Base-by-base conservation (phyloP, 2,888 invertebrate species). In the Campoplex nolae region DNA sequence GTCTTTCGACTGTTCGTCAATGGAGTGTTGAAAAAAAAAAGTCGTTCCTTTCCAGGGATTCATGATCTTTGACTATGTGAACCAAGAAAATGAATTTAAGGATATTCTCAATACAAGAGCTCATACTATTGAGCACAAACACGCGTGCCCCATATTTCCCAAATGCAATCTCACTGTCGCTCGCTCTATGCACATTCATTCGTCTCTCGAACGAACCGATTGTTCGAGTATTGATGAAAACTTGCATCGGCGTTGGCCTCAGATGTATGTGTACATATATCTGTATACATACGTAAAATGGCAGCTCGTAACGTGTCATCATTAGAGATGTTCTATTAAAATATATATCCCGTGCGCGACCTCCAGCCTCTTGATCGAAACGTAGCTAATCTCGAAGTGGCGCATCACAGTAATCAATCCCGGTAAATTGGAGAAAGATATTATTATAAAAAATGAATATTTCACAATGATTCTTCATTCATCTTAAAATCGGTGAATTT, bases 391-490 rank as follows among this genome's bases (percentile, higher is more conserved):
- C 77, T 73, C 73, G 35, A 78, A 70, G 74, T 62, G 77, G 58
- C 77, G 67, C 73, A 78, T 78, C 75, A 42, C 85, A 54, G 70
- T 58, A 51, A 62, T 76, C 45, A 51, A 73, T 71, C 76, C 71
- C 13, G 65, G 71, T 45, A 77, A 90, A 90, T 88, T 87, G 89
- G 32, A 76, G 45, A 56, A 77, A 85, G 65, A 56, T 38, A n/a
- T 70, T 74, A 28, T 58, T 16, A 51, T 81, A 2, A 0, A 23
- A 23, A 28, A 16, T 28, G 1, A 38, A 38, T 8, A 2, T 45
- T 68, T 75, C 11, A 32, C 35, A 48, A 23, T 54, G 48, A 23
- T 71, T 71, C 48, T 54, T 13, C 38, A 2, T 65, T 16, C 32
- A 58, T 71, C 35, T 51, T 13, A 13, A 42, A 48, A 16, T 54